Percentiles rank a stretch among this genome's conserved stretches.
Conservation (phyloP, 2,797 vertebrate species). For the Sandelia bainsii region DNA sequence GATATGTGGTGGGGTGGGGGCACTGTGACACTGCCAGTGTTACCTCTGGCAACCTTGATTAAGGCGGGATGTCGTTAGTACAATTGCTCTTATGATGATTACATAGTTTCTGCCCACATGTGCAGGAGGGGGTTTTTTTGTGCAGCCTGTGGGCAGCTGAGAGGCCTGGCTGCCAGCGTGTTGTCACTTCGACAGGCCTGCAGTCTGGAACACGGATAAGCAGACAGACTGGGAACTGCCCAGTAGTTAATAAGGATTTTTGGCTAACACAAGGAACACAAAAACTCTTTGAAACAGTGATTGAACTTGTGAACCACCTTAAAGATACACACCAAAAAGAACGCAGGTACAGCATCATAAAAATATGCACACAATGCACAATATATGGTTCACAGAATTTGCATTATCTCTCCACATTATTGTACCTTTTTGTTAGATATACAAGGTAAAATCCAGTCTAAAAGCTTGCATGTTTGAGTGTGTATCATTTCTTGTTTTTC, state of each 20-base stretch:
- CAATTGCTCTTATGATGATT: constrained; percentile 73
- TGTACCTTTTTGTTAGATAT: constrained; percentile 24
- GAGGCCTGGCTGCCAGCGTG: constrained; percentile 1
- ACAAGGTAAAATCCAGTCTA: constrained; percentile 43
- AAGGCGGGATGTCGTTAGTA: constrained; percentile 57
- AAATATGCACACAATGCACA: not conserved
- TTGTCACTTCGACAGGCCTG: constrained; percentile 16
- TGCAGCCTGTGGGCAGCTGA: constrained; percentile 41
- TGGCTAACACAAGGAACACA: not conserved
- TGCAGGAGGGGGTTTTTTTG: constrained; percentile 14
- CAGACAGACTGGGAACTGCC: constrained; percentile 28
- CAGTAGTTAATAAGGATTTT: not conserved
- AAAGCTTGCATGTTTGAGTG: constrained; percentile 13
- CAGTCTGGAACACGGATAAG: constrained; percentile 25
- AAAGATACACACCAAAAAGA: not conserved
- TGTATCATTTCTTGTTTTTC: constrained; percentile 39
- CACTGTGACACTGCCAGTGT: constrained; percentile 37
- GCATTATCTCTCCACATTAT: constrained; percentile 4
- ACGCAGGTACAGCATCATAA: not conserved
- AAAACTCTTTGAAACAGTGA: not conserved
- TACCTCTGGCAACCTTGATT: constrained; percentile 79
- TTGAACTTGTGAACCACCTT: not conserved
- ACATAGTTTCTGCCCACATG: constrained; percentile 58
- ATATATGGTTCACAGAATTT: no score
- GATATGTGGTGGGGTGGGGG: constrained; percentile 10